phyloP scores from a whole-genome alignment of 2,113 vertebrate genomes.

The Vulpes ferrilata region DNA sequence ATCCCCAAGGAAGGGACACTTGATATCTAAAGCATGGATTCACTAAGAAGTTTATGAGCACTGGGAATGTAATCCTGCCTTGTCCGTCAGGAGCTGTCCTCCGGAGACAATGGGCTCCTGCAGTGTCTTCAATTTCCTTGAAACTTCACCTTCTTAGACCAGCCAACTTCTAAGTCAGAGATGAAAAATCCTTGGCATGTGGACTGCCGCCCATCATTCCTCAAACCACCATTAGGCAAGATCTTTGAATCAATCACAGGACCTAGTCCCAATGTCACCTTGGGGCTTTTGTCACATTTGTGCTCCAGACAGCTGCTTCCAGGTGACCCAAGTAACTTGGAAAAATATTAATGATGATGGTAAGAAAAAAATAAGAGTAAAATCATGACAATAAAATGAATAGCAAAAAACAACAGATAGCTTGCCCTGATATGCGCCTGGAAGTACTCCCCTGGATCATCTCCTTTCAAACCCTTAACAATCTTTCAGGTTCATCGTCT shows the following conservation, averaged over 20 bases:
- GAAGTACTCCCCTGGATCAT: accelerated
- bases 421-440: background rate
- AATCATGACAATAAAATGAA: background rate
- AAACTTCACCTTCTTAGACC: background rate
- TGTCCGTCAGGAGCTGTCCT: background rate
- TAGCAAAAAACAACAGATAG: accelerated
- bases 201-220: accelerated
- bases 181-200: accelerated
- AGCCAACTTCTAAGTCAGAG: background rate
- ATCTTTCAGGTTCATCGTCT: background rate
- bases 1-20: background rate
- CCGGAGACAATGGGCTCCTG: background rate
- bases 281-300: background rate
- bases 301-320: background rate
- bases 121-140: background rate
- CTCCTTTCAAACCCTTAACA: too few species aligned
- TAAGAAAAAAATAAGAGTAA: background rate
- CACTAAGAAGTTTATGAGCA: background rate
- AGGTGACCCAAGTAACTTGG: background rate
- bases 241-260: background rate
- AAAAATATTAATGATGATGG: background rate
- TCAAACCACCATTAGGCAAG: accelerated
- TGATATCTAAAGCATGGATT: background rate
- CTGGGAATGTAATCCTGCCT: too few species aligned
- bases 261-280: too few species aligned